These are phyloP conservation scores for Clistopyga incitator DNA, from an alignment of 2,888 invertebrate species.

Conservation along the genomic window DNA sequence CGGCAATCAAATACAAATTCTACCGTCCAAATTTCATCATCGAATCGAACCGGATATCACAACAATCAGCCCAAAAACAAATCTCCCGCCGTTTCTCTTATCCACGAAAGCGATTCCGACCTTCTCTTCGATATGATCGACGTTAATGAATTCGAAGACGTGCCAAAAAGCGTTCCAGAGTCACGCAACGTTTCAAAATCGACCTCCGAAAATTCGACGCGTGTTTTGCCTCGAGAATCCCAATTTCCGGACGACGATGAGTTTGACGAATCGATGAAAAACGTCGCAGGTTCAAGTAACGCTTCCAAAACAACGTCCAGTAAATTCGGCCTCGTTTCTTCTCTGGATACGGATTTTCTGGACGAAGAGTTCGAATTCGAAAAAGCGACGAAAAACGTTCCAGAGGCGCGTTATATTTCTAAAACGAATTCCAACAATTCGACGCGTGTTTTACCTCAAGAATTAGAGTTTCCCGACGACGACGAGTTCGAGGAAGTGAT, in stretches of 20 bases:
- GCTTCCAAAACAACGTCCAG: not conserved
- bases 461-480: conserved; percentile 2
- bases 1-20: conserved; percentile 8
- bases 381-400: not conserved
- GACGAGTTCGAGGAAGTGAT: not conserved
- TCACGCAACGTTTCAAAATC: not conserved
- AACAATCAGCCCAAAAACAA: not conserved
- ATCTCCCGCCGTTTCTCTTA: not conserved
- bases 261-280: not conserved
- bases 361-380: not conserved
- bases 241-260: conserved; percentile 9
- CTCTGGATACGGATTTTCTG: not conserved
- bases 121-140: conserved; percentile 61
- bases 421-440: not conserved
- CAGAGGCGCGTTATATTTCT: not conserved
- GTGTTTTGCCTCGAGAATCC: not conserved
- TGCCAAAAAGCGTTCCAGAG: not conserved
- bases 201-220: not conserved
- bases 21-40: not conserved
- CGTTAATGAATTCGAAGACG: conserved; percentile 49
- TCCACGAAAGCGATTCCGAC: conserved; percentile 53
- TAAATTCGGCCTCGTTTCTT: not conserved
- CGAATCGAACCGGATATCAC: not conserved
- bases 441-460: not conserved
- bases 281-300: not conserved